These are phyloP conservation scores for Drosophila micromelanica DNA, from an alignment of 1,140 invertebrate genomes.

Conservation along the genomic window DNA sequence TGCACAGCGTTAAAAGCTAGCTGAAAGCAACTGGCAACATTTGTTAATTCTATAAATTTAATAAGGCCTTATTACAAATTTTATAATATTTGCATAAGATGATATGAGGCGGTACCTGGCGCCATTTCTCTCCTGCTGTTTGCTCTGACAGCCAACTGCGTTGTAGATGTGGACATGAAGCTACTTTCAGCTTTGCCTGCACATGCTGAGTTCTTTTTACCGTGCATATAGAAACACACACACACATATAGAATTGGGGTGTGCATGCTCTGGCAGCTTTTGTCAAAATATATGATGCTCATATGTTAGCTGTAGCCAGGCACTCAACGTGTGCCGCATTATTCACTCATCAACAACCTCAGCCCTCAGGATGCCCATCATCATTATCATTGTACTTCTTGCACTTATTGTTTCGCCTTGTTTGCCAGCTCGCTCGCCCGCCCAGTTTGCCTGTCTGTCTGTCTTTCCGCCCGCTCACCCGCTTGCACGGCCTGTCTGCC, in stretches of 20 bases:
- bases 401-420: constrained; percentile 43
- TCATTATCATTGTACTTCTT: constrained; percentile 69
- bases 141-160: constrained; percentile 64
- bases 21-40: constrained; percentile 6
- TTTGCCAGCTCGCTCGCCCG: constrained; percentile 26
- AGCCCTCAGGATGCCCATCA: constrained; percentile 62
- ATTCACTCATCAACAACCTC: constrained; percentile 73
- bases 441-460: constrained; percentile 17
- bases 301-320: constrained; percentile 63
- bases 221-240: constrained; percentile 26
- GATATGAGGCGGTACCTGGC: constrained; percentile 4
- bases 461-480: constrained; percentile 5
- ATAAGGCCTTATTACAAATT: constrained; percentile 68
- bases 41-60: constrained; percentile 51
- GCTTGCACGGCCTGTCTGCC: neutral
- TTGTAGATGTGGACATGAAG: constrained; percentile 56
- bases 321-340: constrained; percentile 75
- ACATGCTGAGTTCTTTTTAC: constrained; percentile 46
- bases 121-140: constrained; percentile 36
- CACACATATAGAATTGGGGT: constrained; percentile 1
- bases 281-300: constrained; percentile 75
- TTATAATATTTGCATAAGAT: constrained; percentile 65
- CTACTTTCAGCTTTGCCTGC: constrained; percentile 20
- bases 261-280: constrained; percentile 46
- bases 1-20: constrained; percentile 38